Percentiles rank a stretch among this genome's conserved stretches.
These are phyloP conservation scores for Porites lobata DNA, from an alignment of 92 coral and sea anemone species.

Conservation along the genomic window DNA sequence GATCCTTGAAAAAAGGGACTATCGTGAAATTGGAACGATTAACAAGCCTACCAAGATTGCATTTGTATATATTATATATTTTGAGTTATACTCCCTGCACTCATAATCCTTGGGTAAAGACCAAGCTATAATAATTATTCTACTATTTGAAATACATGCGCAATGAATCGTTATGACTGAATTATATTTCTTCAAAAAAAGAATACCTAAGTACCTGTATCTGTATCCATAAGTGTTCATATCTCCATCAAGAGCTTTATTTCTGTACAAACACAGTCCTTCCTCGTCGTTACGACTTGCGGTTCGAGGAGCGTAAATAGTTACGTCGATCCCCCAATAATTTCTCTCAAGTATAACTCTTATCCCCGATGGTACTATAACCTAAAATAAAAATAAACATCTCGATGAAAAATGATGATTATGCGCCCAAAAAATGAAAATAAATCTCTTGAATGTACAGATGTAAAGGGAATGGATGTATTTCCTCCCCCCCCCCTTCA, in stretches of 20 bases:
- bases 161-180: not conserved
- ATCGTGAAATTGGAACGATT: too few species aligned
- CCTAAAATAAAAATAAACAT: not conserved
- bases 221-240: not conserved
- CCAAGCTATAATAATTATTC: not conserved
- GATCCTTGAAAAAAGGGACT: too few species aligned
- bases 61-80: too few species aligned
- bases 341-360: constrained; percentile 10
- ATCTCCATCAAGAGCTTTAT: not conserved
- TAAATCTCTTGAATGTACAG: too few species aligned
- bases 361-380: constrained; percentile 43
- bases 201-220: not conserved
- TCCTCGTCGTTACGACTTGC: not conserved
- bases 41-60: too few species aligned
- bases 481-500: too few species aligned
- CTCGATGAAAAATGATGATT: too few species aligned
- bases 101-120: too few species aligned
- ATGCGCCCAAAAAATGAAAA: too few species aligned
- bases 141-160: not conserved
- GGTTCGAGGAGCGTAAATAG: constrained; percentile 26
- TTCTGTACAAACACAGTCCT: constrained; percentile 1
- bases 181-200: not conserved
- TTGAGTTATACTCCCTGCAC: too few species aligned
- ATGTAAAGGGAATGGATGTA: too few species aligned
- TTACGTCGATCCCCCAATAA: constrained; percentile 46